Base-by-base conservation (phyloP, 2,113 vertebrate species). In the Tautogolabrus adspersus region DNA sequence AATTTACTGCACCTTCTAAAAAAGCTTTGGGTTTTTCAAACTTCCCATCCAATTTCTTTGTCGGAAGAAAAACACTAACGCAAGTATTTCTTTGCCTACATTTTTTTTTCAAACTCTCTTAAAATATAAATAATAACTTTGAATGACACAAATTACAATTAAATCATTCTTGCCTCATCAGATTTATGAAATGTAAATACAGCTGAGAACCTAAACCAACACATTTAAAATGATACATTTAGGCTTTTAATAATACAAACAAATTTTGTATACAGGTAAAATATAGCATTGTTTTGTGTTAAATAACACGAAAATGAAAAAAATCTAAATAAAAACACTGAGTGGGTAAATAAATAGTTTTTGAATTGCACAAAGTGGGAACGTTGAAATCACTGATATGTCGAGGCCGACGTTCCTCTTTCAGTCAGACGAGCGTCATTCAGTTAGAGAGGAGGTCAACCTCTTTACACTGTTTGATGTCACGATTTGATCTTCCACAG, bases 401-500 rank as follows among this genome's bases (percentile, higher is more conserved):
- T 94, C 82, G 22, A 67, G 5, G 23, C 62, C 69, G 86, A 86
- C 77, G 87, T 81, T 85, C 83, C 79, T 87, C 88, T 81, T 82
- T 87, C 75, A 68, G 88, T 81, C 85, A 81, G 91, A 60, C 62
- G 23, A 46, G 37, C 11, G 67, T 72, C 62, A 62, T 67, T 65
- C 66, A 26, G 77, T 21, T 49, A 91, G 90, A 46, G 42, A 23
- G 46, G 66, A 56, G 47, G 69, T 22, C 18, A 9, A 44, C 37
- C 37, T 52, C 0, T 16, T 23, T 21, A 34, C 47, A 69, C 55
- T 6, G 16, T 22, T 74, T 87, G 87, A 84, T 83, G 91, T 98
- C 96, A 99, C 76, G 98, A 98, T 92, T 99, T 99, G 91, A 99
- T 99, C 95, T 99, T 99, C 98, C 98, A 99, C 60, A 99, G 95